Base-by-base conservation (phyloP, 2,888 invertebrate genomes). In the Hydrotaea cyrtoneurina region DNA sequence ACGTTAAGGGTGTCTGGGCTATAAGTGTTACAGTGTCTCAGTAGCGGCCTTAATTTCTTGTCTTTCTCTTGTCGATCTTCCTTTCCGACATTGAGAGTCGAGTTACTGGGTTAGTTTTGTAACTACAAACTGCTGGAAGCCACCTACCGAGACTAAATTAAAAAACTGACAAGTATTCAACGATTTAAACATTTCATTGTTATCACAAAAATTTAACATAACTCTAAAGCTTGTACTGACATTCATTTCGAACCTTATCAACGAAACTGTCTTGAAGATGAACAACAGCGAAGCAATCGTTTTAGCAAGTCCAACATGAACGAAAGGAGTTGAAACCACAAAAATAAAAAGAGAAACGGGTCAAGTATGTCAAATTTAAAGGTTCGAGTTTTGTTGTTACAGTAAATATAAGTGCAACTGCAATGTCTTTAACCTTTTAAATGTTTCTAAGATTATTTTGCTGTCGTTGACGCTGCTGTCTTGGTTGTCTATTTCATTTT, bases 401-500 rank as follows among this genome's bases (percentile, higher is more conserved):
- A 3, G 17, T 17, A 31, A 71, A 78, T 64, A 69, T n/a, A 26
- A 62, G n/a, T 69, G 74, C 62, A 72, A 82, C 79, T 75, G 74
- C 82, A 80, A 78, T 74, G 84, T 82, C 81, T 83, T 86, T 86
- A 81, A 83, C 81, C 82, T 82, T 83, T 80, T 83, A 53, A 80
- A 86, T 74, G 53, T 71, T 80, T 82, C 80, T 43, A 31, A 59
- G 57, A 46, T 77, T 53, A 62, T 21, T 55, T 72, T 57, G 64
- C 77, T 82, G 76, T 78, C 72, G 57, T 62, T 74, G 50, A 21
- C 15, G 17, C 43, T 64, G 46, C 57, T 62, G 31, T 43, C 17
- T 36, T 17, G 59, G 71, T 76, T 59, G 50, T 55, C 43, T 66
- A 46, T 71, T 59, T 46, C 71, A 19, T 46, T 76, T 66, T 36